These are phyloP conservation scores for Esox masquinongy DNA, from an alignment of 2,797 vertebrate genomes.

Conservation along the genomic window DNA sequence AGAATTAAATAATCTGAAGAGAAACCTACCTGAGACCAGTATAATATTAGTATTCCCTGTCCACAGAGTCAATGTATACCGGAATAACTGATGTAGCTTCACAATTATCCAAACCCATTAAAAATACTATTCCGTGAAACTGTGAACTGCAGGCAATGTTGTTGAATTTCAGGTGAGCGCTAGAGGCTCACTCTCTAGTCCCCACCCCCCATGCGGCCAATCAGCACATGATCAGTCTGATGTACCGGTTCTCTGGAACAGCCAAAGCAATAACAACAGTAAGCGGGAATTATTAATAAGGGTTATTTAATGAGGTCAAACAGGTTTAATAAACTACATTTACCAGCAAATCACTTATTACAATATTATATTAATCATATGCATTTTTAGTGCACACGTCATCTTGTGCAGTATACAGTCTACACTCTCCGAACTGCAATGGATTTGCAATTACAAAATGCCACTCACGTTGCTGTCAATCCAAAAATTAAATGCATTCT, in stretches of 20 bases:
- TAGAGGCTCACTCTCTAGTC: conserved; percentile 4
- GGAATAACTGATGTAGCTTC: neutral
- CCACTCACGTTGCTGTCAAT: neutral
- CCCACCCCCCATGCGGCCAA: conserved; percentile 39
- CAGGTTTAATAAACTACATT: neutral
- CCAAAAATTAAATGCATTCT: neutral
- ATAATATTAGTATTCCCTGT: neutral
- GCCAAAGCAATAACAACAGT: conserved; percentile 23
- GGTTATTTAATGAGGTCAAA: too few relatives aligned
- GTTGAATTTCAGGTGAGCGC: conserved; percentile 43
- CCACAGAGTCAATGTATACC: neutral
- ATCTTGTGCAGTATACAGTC: neutral
- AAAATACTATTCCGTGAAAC: neutral
- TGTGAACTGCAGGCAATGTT: neutral
- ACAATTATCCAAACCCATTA: neutral
- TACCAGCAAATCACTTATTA: neutral
- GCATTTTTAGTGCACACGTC: neutral
- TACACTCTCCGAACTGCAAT: neutral
- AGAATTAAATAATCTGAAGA: neutral
- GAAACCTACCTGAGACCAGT: neutral
- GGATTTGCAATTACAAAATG: neutral
- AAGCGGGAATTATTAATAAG: neutral
- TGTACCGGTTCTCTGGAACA: neutral
- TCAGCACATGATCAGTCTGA: conserved; percentile 25
- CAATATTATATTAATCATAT: neutral